Conservation (phyloP, 2,888 invertebrate species). For the Hyles lineata region DNA sequence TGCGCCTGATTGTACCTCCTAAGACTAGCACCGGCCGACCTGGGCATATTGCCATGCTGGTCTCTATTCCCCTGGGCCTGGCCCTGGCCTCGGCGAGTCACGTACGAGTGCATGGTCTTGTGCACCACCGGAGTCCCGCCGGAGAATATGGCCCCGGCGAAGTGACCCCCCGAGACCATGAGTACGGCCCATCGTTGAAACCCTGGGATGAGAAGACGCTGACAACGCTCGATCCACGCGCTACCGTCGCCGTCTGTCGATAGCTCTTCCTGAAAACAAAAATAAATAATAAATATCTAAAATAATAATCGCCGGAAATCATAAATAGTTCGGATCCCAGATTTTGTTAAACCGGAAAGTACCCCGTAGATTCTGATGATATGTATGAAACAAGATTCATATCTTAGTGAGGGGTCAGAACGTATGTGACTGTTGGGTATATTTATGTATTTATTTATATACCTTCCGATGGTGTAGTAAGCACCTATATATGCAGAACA, state of each 20-base stretch:
- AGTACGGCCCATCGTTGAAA: constrained; percentile 88
- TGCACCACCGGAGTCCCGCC: constrained; percentile 84
- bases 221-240: constrained; percentile 71
- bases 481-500: constrained; percentile 90
- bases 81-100: constrained; percentile 93
- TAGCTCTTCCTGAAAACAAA: constrained; percentile 72
- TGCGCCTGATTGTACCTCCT: constrained; percentile 92
- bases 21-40: constrained; percentile 92
- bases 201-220: constrained; percentile 67
- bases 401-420: no score
- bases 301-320: background rate
- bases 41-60: constrained; percentile 85
- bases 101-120: constrained; percentile 94
- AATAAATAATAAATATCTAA: background rate
- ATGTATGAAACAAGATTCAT: background rate
- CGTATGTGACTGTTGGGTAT: no score
- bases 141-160: constrained; percentile 73
- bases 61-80: constrained; percentile 90
- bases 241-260: constrained; percentile 76
- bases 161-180: constrained; percentile 92
- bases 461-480: constrained; percentile 90
- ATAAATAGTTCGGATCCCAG: background rate
- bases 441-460: constrained; percentile 31
- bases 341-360: no score
- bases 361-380: no score